These are phyloP conservation scores for Eumerus sabulonum DNA, from an alignment of 2,888 invertebrate genomes.

Conservation along the genomic window DNA sequence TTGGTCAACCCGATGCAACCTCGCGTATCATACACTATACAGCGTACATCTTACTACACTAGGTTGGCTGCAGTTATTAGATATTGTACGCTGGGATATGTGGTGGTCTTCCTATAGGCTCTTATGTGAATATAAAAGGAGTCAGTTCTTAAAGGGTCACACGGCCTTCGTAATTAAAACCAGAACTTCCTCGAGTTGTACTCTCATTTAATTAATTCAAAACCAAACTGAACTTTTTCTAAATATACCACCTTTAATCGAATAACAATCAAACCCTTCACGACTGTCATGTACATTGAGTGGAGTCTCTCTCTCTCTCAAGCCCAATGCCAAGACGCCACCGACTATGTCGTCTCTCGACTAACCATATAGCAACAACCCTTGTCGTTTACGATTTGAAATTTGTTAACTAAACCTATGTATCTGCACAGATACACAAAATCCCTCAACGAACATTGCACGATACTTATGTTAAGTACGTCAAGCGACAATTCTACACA, in stretches of 20 bases:
- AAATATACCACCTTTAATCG: conserved; percentile 59
- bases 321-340: too few species aligned
- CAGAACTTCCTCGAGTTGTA: not conserved
- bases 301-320: not conserved
- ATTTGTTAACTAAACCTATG: conserved; percentile 57
- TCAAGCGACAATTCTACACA: conserved; percentile 18
- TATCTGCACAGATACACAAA: conserved; percentile 17
- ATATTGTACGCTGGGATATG: too few species aligned
- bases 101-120: too few species aligned
- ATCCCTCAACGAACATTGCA: conserved; percentile 50
- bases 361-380: conserved; percentile 43
- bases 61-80: too few species aligned
- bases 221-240: conserved; percentile 16
- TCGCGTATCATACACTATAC: too few species aligned
- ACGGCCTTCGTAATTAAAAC: too few species aligned
- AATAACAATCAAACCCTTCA: conserved; percentile 67
- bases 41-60: too few species aligned
- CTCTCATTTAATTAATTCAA: conserved; percentile 57
- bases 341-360: not conserved
- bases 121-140: too few species aligned
- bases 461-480: conserved; percentile 63
- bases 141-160: too few species aligned
- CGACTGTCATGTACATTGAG: conserved; percentile 58
- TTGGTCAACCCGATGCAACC: too few species aligned
- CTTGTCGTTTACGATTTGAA: conserved; percentile 43